Evolutionary conservation across 1,140 invertebrate species (phyloP).

Genomic region (Drosophila repleta): DNA sequence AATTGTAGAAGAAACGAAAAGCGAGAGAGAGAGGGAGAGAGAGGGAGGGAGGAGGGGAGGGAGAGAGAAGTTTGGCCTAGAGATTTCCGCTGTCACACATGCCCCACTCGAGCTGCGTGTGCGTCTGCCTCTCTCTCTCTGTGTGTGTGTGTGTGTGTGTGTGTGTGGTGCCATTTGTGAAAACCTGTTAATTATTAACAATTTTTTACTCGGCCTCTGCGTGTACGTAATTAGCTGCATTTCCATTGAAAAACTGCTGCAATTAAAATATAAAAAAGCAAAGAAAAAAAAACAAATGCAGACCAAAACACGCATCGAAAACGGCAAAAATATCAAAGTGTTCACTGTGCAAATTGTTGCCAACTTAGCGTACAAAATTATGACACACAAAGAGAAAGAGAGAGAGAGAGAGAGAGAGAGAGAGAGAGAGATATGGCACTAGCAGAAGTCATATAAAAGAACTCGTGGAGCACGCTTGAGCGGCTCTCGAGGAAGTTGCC

Average conservation of each 20-base stretch:
- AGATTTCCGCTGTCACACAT: slow-evolving; percentile 53
- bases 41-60: neutral
- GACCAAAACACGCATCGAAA: slow-evolving; percentile 51
- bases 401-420: neutral
- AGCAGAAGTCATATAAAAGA: slow-evolving; percentile 25
- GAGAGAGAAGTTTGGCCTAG: slow-evolving; percentile 18
- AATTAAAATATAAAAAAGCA: slow-evolving; percentile 64
- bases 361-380: slow-evolving; percentile 82
- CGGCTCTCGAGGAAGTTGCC: slow-evolving; percentile 13
- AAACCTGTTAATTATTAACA: slow-evolving; percentile 83
- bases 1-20: slow-evolving; percentile 31
- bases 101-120: neutral
- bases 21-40: no score
- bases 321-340: slow-evolving; percentile 48
- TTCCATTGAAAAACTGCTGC: slow-evolving; percentile 74
- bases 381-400: slow-evolving; percentile 44
- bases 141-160: slow-evolving; percentile 22
- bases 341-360: slow-evolving; percentile 72
- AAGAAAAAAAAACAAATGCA: slow-evolving; percentile 32
- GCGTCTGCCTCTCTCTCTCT: no score
- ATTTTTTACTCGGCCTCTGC: slow-evolving; percentile 68
- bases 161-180: slow-evolving; percentile 49
- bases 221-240: slow-evolving; percentile 74
- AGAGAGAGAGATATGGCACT: neutral
- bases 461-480: slow-evolving; percentile 34